Evolutionary conservation across 2,797 vertebrate genomes (phyloP).

Genomic region (Acanthornis magna): DNA sequence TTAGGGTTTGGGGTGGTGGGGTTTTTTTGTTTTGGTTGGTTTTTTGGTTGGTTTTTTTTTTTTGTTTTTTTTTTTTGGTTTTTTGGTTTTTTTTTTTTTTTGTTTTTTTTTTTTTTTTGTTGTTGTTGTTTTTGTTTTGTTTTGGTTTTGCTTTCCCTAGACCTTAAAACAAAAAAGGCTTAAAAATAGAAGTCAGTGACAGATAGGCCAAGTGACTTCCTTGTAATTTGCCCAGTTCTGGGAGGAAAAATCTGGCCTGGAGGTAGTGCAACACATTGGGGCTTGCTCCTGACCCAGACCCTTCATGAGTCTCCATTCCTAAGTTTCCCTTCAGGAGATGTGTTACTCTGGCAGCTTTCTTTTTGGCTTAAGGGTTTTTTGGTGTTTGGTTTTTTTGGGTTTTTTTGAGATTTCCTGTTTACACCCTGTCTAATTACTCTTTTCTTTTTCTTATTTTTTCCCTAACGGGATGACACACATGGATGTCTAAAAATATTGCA

Average conservation of each 20-base stretch:
- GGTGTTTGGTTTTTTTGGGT: no score
- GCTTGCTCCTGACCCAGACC: not conserved
- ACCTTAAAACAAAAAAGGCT: not conserved
- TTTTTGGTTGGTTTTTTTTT: no score
- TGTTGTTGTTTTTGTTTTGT: no score
- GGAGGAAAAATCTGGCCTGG: not conserved
- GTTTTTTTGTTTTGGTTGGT: no score
- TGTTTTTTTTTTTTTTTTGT: no score
- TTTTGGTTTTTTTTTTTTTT: no score
- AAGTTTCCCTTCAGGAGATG: not conserved
- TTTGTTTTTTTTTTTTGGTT: not conserved
- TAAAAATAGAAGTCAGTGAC: not conserved
- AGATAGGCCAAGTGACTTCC: not conserved
- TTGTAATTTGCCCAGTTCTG: conserved; percentile 2
- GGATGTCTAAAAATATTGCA: conserved; percentile 69
- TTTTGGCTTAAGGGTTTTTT: not conserved
- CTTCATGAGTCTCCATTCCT: not conserved
- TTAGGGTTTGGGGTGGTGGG: not conserved
- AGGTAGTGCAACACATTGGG: not conserved
- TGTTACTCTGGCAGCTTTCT: not conserved
- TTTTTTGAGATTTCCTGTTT: conserved; percentile 66
- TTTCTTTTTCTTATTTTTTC: conserved; percentile 1
- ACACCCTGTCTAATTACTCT: conserved; percentile 28
- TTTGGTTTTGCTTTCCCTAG: not conserved
- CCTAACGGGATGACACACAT: conserved; percentile 16